Conservation (phyloP, 2,888 invertebrate genomes). For the Cryptocephalus moraei region DNA sequence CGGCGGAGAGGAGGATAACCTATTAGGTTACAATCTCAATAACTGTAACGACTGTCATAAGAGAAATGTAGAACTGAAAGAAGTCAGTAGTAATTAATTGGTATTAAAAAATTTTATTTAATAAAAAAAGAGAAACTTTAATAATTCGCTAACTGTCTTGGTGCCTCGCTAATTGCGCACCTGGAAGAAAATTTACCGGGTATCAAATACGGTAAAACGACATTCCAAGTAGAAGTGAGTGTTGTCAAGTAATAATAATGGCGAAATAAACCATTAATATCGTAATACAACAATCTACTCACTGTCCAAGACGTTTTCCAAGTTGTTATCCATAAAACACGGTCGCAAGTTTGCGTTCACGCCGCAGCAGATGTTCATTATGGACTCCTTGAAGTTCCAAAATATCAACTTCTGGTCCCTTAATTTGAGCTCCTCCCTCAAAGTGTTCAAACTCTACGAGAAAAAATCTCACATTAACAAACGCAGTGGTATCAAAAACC, state of each 20-base stretch:
- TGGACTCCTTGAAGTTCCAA: constrained; percentile 36
- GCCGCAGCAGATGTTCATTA: constrained; percentile 33
- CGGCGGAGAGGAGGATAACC: neutral
- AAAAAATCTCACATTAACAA: too few species aligned
- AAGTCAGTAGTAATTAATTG: neutral
- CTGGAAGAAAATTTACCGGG: too few species aligned
- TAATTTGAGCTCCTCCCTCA: constrained; percentile 43
- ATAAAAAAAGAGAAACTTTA: too few species aligned
- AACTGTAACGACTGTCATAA: constrained; percentile 4
- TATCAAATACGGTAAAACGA: too few species aligned
- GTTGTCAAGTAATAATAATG: too few species aligned
- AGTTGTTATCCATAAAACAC: constrained; percentile 24
- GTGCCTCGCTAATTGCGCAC: too few species aligned
- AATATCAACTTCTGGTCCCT: constrained; percentile 42
- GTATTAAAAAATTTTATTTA: too few species aligned
- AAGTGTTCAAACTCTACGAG: constrained; percentile 44
- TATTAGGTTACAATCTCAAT: neutral
- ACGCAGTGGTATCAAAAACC: too few species aligned
- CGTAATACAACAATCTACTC: constrained; percentile 1
- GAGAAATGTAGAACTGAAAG: constrained; percentile 3
- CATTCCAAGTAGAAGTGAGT: too few species aligned
- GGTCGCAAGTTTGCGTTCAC: constrained; percentile 21
- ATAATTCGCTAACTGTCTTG: too few species aligned
- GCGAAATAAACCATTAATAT: too few species aligned
- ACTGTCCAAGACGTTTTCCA: constrained; percentile 23